Evolutionary conservation across 2,888 invertebrate species (phyloP), one percentile per base, ranked within the genome.

Genomic region (Lathronympha strigana): DNA sequence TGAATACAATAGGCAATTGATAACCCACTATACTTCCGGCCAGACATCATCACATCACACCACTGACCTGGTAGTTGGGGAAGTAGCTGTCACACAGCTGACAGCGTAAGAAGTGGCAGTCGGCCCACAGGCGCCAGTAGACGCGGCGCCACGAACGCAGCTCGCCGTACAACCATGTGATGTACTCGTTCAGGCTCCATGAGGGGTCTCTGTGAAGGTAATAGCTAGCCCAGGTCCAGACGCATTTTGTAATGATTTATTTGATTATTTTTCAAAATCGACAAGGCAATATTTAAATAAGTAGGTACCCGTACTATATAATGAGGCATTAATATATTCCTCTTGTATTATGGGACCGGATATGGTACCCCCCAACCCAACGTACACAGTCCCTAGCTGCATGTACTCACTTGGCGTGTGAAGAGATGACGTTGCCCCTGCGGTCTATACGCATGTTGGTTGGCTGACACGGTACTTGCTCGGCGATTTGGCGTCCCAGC

Each of bases 111-210:
- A 95, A 97, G 86, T 98, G 98, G 70, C 97, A 95, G 76, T 96
- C 96, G 0, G 97, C 97, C 98, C 98, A 98, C 51, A 98, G 88
- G 47, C 96, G 94, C 98, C 98, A 98, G 87, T 98, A 98, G 2
- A 98, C 97, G 77, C 95, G 95, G 0, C 97, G 93, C 98, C 98
- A 98, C 0, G 95, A 95, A 69, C 96, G 96, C 66, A 97, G 90
- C 77, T 96, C 95, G 17, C 94, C 94, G 78, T 96, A 96, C 67
- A 98, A 84, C 77, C 94, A 94, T 45, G 95, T 85, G 31, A 98
- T 94, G 82, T 96, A 96, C 61, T 95, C 95, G 79, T 95, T 97
- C 38, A 97, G 90, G 75, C 95, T 95, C 97, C 98, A 98, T 0
- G 93, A 89, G 1, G 93, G 79, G 73, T 98, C 98, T 71, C 95